These are phyloP conservation scores for Phrixothrix hirtus DNA, from an alignment of 2,888 invertebrate species.

Conservation along the genomic window DNA sequence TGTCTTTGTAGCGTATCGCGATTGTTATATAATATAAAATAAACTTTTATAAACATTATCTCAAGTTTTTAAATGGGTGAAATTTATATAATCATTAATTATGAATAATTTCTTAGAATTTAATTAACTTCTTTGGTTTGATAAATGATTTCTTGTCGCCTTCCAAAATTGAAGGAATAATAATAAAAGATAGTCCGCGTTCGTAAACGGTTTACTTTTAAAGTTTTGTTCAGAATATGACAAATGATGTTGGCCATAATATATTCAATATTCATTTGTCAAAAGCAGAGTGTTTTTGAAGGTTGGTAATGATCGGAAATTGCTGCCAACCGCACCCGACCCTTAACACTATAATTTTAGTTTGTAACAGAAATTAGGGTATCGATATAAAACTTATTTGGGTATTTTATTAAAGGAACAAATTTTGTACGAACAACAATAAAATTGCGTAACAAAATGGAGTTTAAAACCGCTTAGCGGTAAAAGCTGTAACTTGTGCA, in stretches of 20 bases:
- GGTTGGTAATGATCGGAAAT: slow-evolving; percentile 37
- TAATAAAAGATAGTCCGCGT: slow-evolving; percentile 29
- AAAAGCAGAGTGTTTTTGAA: slow-evolving; percentile 36
- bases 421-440: not conserved
- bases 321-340: slow-evolving; percentile 33
- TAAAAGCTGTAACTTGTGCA: slow-evolving; percentile 15
- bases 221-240: slow-evolving; percentile 36
- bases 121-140: slow-evolving; percentile 29
- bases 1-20: too few relatives aligned
- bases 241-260: slow-evolving; percentile 39
- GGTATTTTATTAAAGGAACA: not conserved
- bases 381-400: slow-evolving; percentile 3
- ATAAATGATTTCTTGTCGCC: slow-evolving; percentile 24
- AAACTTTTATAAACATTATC: too few relatives aligned
- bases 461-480: slow-evolving; percentile 7
- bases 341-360: slow-evolving; percentile 28
- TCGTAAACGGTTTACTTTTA: slow-evolving; percentile 28
- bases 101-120: slow-evolving; percentile 29
- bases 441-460: slow-evolving; percentile 6
- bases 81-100: slow-evolving; percentile 26
- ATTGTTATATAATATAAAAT: too few relatives aligned
- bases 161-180: slow-evolving; percentile 23
- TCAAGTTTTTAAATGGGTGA: slow-evolving; percentile 8
- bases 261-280: slow-evolving; percentile 40
- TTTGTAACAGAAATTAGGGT: slow-evolving; percentile 14